Conservation (phyloP, 1,140 invertebrate species). For the Atopsyche davidsoni region DNA sequence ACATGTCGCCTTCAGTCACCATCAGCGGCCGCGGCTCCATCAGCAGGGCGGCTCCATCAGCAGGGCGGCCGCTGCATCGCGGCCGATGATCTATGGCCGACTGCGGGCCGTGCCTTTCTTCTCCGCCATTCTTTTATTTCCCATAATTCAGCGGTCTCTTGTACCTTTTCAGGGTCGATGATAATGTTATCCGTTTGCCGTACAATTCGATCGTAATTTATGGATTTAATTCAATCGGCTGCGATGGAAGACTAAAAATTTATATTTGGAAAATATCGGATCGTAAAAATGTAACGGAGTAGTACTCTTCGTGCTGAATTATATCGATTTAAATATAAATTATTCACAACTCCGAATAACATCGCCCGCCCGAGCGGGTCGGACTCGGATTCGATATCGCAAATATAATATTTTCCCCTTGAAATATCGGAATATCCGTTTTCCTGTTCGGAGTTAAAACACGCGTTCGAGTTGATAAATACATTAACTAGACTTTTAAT, state of each 20-base stretch:
- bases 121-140: slow-evolving; percentile 22
- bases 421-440: no score
- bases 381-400: no score
- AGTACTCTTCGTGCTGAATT: no score
- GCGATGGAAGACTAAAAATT: slow-evolving; percentile 10
- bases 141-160: slow-evolving; percentile 27
- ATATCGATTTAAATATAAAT: no score
- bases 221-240: slow-evolving; percentile 18
- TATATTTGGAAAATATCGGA: slow-evolving; percentile 17
- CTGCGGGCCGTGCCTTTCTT: slow-evolving; percentile 19
- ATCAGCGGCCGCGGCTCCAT: neutral
- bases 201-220: slow-evolving; percentile 27
- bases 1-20: slow-evolving; percentile 13
- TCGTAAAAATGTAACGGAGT: no score
- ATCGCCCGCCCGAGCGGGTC: no score
- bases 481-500: slow-evolving; percentile 29
- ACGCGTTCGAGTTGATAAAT: slow-evolving; percentile 14
- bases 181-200: slow-evolving; percentile 27
- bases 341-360: no score
- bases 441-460: slow-evolving; percentile 13
- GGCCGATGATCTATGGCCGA: slow-evolving; percentile 23
- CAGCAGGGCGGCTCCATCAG: slow-evolving; percentile 19
- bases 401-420: no score
- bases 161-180: slow-evolving; percentile 26
- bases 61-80: no score